These are phyloP conservation scores for Microctonus aethiopoides DNA, from an alignment of 2,888 invertebrate species.

Conservation along the genomic window DNA sequence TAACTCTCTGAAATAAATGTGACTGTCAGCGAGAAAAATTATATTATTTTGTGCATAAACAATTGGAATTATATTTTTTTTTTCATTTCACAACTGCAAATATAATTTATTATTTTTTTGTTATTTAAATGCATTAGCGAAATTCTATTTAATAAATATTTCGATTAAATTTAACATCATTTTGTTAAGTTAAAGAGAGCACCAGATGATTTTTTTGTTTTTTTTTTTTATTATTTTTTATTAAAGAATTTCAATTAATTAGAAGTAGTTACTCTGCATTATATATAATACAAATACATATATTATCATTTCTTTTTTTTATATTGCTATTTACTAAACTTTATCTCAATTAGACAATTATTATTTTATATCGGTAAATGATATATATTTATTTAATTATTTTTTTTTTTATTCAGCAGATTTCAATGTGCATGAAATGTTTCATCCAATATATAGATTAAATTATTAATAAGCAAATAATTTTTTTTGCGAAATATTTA, in stretches of 20 bases:
- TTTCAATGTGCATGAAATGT: neutral
- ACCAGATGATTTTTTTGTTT: neutral
- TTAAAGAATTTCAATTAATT: neutral
- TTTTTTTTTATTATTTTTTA: neutral
- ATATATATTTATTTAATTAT: neutral
- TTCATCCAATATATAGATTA: neutral
- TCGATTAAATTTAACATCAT: neutral
- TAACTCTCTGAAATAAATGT: neutral
- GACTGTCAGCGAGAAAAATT: conserved; percentile 4
- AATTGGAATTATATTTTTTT: neutral
- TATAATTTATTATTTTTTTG: neutral
- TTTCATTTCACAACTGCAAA: neutral
- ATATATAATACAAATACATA: conserved; percentile 8
- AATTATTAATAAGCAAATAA: neutral
- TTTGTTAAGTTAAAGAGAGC: neutral
- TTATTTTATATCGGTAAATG: neutral
- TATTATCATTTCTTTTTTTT: neutral
- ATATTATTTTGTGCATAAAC: neutral
- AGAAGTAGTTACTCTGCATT: neutral
- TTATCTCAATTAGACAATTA: neutral
- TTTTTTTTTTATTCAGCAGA: neutral
- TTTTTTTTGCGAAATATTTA: neutral
- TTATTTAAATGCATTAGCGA: neutral
- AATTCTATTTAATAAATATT: neutral
- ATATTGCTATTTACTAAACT: neutral